Evolutionary conservation across 2,888 invertebrate genomes (phyloP).

Genomic region (Hedychridium roseum): DNA sequence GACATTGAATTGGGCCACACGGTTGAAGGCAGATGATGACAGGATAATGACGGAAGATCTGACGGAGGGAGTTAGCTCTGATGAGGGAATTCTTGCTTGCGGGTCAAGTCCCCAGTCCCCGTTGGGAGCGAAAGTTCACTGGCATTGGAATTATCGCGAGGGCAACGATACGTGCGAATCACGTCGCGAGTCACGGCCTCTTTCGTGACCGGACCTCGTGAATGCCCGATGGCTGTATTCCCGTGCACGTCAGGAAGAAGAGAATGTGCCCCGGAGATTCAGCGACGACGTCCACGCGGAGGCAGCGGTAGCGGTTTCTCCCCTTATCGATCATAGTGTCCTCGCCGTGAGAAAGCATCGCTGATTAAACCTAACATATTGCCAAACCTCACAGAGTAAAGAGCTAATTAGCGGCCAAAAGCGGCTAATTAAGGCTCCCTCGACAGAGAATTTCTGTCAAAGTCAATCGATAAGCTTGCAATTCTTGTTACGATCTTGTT

Average conservation of each 20-base stretch:
- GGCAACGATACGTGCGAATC: conserved; percentile 54
- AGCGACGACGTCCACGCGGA: conserved; percentile 16
- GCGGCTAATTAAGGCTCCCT: no score
- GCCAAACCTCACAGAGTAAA: no score
- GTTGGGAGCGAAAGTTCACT: conserved; percentile 50
- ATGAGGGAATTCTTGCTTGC: no score
- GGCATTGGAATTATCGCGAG: conserved; percentile 47
- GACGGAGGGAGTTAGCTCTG: conserved; percentile 29
- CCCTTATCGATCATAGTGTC: conserved; percentile 30
- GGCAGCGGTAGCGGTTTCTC: conserved; percentile 38
- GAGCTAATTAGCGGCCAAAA: no score
- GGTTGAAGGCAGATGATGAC: conserved; percentile 16
- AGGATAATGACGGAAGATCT: conserved; percentile 27
- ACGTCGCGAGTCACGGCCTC: conserved; percentile 50
- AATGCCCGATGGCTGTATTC: conserved; percentile 55
- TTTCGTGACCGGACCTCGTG: conserved; percentile 56
- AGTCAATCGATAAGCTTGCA: no score
- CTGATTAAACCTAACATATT: no score
- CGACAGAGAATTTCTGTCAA: no score
- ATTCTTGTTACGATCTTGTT: no score
- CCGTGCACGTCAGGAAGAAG: conserved; percentile 37
- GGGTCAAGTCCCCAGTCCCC: no score
- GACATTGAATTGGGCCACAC: no score
- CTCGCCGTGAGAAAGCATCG: no score
- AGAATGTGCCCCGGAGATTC: conserved; percentile 44